Conservation (phyloP, 2,797 vertebrate species). For the Pangasius djambal region DNA sequence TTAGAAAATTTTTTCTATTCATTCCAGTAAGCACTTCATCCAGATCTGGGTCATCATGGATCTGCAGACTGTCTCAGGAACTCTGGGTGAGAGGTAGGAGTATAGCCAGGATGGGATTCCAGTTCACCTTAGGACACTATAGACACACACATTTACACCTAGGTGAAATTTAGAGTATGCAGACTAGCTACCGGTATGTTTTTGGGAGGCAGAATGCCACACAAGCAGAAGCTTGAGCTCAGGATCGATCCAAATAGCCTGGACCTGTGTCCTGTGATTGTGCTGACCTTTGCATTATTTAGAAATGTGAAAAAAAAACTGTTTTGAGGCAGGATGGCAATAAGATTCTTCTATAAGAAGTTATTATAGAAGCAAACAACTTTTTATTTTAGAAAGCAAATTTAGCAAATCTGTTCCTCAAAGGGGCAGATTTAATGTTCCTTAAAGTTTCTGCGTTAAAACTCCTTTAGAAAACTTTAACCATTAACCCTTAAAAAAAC, state of each 20-base stretch:
- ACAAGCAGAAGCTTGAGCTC: background rate
- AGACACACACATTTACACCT: background rate
- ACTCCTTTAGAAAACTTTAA: background rate
- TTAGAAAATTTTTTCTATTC: background rate
- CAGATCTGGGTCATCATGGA: background rate
- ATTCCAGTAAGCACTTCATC: background rate
- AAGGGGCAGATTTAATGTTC: background rate
- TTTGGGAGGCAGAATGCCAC: background rate
- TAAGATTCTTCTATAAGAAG: background rate
- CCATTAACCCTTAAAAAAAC: background rate
- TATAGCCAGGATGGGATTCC: background rate
- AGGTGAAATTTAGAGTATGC: background rate
- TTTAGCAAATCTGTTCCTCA: background rate
- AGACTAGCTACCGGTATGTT: background rate
- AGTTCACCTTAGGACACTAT: background rate
- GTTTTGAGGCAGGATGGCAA: background rate
- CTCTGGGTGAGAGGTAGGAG: background rate
- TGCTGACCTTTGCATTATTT: background rate
- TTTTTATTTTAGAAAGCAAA: background rate
- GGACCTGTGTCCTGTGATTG: background rate
- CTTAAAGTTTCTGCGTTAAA: background rate
- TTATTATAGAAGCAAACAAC: background rate
- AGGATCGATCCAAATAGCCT: background rate
- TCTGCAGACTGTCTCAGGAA: slow-evolving; percentile 1
- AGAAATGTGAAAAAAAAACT: background rate